Evolutionary conservation across 2,888 invertebrate species (phyloP).

Genomic region (Sepioteuthis lessoniana): DNA sequence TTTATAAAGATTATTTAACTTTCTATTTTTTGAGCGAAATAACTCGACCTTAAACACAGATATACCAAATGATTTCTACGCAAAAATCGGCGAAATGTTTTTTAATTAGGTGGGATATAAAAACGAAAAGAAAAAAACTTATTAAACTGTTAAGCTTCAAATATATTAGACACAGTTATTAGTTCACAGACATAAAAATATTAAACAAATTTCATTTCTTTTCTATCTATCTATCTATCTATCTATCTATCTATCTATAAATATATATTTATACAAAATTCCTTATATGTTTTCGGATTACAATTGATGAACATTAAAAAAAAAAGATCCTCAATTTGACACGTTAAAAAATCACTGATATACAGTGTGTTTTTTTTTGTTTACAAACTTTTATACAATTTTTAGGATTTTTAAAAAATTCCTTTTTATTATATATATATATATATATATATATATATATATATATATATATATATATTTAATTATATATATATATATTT

Average conservation of each 20-base stretch:
- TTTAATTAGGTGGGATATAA: background rate
- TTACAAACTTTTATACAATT: background rate
- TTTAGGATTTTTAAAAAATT: too few species aligned
- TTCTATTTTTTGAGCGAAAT: too few species aligned
- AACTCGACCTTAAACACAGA: too few species aligned
- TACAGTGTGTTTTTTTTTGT: background rate
- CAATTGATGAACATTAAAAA: background rate
- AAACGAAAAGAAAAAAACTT: background rate
- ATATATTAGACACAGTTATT: background rate
- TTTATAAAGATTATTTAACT: background rate
- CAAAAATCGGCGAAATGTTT: background rate
- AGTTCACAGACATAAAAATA: background rate
- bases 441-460: background rate
- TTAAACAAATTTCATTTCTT: background rate
- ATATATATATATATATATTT: background rate
- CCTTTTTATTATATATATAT: background rate
- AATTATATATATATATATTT: background rate
- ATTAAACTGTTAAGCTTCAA: background rate
- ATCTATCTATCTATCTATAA: too few species aligned
- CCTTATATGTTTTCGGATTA: background rate
- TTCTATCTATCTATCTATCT: too few species aligned
- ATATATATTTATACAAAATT: background rate
- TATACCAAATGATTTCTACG: too few species aligned
- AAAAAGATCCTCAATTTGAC: background rate
- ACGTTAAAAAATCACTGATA: background rate